Conservation (phyloP, 2,888 invertebrate genomes). For the Drosophila limbata region DNA sequence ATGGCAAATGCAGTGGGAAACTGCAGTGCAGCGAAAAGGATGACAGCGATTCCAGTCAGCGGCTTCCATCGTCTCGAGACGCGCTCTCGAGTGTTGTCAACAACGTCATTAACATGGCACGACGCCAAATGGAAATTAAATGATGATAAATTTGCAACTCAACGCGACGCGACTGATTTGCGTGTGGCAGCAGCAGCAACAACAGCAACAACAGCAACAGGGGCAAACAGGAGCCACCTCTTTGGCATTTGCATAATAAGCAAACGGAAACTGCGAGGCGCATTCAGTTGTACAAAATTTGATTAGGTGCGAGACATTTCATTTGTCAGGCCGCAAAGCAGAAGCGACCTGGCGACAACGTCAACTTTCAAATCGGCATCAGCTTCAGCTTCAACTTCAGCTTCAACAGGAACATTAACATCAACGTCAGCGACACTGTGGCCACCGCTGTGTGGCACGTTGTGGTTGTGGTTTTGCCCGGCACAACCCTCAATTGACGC, state of each 20-base stretch:
- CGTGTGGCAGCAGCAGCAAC: constrained; percentile 28
- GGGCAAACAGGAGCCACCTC: constrained; percentile 38
- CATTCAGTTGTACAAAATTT: constrained; percentile 74
- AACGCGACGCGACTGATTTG: constrained; percentile 64
- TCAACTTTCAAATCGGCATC: constrained; percentile 15
- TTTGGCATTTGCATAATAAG: constrained; percentile 71
- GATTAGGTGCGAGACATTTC: constrained; percentile 77
- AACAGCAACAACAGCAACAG: constrained; percentile 2
- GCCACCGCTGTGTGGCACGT: constrained; percentile 41
- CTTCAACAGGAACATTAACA: constrained; percentile 4
- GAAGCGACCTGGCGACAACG: constrained; percentile 51
- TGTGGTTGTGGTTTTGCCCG: constrained; percentile 34
- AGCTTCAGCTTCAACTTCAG: constrained; percentile 3
- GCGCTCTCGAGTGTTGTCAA: constrained; percentile 73
- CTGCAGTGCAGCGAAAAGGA: constrained; percentile 60
- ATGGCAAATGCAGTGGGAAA: constrained; percentile 43
- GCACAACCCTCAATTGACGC: constrained; percentile 43
- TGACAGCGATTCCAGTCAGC: constrained; percentile 61
- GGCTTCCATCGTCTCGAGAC: constrained; percentile 46
- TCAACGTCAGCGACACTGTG: constrained; percentile 33
- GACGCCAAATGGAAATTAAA: constrained; percentile 79
- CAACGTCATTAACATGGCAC: constrained; percentile 80
- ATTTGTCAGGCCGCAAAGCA: constrained; percentile 58
- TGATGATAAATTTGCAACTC: constrained; percentile 79
- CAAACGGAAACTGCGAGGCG: constrained; percentile 63